phyloP scores from a whole-genome alignment of 2,888 invertebrate species.

The Abscondita cerata region DNA sequence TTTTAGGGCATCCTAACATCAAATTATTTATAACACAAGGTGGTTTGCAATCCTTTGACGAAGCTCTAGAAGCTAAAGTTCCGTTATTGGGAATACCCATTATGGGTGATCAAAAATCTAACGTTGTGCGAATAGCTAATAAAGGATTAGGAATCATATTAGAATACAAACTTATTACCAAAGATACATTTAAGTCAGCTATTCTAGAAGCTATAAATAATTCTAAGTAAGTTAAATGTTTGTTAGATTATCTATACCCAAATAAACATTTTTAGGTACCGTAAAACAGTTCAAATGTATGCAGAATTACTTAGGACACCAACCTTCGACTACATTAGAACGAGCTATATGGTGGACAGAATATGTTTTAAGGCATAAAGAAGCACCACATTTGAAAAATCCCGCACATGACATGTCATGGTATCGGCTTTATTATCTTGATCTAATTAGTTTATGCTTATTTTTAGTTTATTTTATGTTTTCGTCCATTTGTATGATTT shows the following conservation, averaged over 20 bases:
- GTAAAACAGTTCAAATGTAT: conserved; percentile 30
- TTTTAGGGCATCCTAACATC: conserved; percentile 55
- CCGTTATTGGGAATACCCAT: conserved; percentile 58
- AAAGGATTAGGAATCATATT: conserved; percentile 50
- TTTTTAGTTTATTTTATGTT: no score
- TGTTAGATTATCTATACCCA: neutral
- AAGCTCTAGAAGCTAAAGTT: conserved; percentile 56
- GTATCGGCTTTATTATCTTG: conserved; percentile 42
- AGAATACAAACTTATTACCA: conserved; percentile 47
- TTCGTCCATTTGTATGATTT: no score
- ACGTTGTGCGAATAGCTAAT: conserved; percentile 41
- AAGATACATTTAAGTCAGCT: conserved; percentile 45
- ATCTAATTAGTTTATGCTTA: conserved; percentile 37
- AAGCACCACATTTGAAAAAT: conserved; percentile 40
- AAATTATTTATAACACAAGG: conserved; percentile 61
- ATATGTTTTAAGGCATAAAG: conserved; percentile 46
- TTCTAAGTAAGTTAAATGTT: conserved; percentile 23
- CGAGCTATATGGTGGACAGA: conserved; percentile 49
- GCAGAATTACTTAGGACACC: conserved; percentile 39
- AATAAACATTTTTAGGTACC: conserved; percentile 41
- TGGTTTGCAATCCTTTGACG: conserved; percentile 59
- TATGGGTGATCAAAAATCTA: conserved; percentile 56
- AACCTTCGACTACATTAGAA: conserved; percentile 44
- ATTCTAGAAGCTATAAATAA: conserved; percentile 39
- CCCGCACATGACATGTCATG: conserved; percentile 33